Evolutionary conservation across 2,113 vertebrate genomes (phyloP), one percentile per base, ranked within the genome.

Genomic region (Riparia riparia): DNA sequence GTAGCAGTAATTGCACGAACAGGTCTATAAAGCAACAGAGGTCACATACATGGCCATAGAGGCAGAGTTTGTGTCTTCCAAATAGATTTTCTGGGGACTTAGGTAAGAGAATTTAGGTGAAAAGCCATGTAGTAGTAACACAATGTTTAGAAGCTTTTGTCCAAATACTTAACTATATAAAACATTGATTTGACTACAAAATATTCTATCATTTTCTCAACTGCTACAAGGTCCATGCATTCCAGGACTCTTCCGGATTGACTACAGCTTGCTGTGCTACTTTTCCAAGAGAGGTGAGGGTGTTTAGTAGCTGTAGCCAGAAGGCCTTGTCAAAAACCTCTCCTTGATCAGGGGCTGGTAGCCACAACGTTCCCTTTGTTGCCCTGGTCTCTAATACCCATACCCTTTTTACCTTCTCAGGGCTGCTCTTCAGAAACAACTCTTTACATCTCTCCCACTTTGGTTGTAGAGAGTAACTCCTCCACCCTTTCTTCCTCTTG

Each of bases 301-400:
- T 47, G 9, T 29, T 65, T 41, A 29, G 5, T 5, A 34, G 29
- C n/a, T 71, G 49, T 20, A 79, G 14, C 13, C 31, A 20, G 29
- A 49, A 54, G 21, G 7, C 10, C 8, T 41, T 0, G 0, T 41
- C 29, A 49, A 6, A 41, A 49, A 28, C 4, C 6, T 79, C 7
- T 5, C 20, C 11, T 49, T 49, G 29, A 41, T 21, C 7, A 21
- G 49, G 5, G 15, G 18, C 24, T 63, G 10, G 10, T 14, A 77
- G 17, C 12, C 22, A 16, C 28, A 45, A 19, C 1, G 1, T 7
- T 61, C 12, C 2, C 9, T 44, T 44, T 68, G 12, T 21, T 76
- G 20, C 6, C 11, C 28, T 50, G 13, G 14, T 44, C 13, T 44
- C 17, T 32, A 22, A 32, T 51, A 29, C 12, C 32, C 21, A 32